A percentile compares a stretch with the other conserved stretches of the same genome.
Conservation (phyloP, 2,797 vertebrate species). For the Avahi laniger region DNA sequence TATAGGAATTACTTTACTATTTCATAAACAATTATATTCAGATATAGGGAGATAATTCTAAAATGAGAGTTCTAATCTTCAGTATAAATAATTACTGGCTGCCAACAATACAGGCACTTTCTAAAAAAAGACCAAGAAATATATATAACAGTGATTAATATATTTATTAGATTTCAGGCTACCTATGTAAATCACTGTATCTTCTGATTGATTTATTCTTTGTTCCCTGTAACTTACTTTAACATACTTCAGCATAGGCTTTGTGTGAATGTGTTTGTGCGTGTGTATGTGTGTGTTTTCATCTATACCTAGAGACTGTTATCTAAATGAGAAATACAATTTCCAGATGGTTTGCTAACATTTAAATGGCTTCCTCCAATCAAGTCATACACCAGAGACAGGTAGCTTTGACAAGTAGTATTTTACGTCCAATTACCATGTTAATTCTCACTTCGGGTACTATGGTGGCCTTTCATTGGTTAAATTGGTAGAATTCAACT, state of each 20-base stretch:
- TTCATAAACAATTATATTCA: constrained; percentile 15
- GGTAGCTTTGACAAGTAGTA: not conserved
- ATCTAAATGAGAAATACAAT: not conserved
- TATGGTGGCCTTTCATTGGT: not conserved
- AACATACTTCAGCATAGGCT: not conserved
- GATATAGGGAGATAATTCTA: not conserved
- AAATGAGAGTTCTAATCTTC: not conserved
- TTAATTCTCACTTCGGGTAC: not conserved
- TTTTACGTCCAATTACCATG: not conserved
- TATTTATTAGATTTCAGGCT: not conserved
- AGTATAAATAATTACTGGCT: not conserved
- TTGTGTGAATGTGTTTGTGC: not conserved
- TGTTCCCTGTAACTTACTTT: not conserved
- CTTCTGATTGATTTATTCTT: not conserved
- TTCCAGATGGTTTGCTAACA: not conserved
- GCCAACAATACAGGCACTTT: not conserved
- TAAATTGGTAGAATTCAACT: not conserved
- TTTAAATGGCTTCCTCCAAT: not conserved
- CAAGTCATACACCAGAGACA: not conserved
- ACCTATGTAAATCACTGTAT: not conserved
- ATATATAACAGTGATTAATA: not conserved
- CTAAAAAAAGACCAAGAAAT: not conserved
- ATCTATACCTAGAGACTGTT: not conserved
- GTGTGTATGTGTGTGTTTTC: not conserved
- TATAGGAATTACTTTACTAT: not conserved